Evolutionary conservation across 2,113 vertebrate species (phyloP), one percentile per base, ranked within the genome.

Genomic region (Capricornis sumatraensis): DNA sequence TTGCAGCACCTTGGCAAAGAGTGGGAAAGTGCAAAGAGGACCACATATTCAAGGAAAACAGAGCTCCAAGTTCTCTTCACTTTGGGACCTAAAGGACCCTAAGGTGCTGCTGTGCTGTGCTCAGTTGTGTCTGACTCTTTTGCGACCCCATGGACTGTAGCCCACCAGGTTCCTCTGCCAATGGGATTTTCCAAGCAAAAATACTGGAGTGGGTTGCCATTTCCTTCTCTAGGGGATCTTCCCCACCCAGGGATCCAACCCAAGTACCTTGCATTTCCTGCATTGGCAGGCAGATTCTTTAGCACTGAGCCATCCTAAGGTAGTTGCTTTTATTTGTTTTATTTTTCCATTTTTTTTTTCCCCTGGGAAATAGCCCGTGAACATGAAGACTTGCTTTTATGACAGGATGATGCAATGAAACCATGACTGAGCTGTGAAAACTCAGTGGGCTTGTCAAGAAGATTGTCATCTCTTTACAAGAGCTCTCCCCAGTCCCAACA

Each of bases 1-100:
- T 97, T 98, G 97, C 94, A 98, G 98, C 96, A 98, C 84, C 87
- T 97, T 98, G 97, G 97, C 95, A 94, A 95, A 96, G 89, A 87
- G 96, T 40, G 81, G 94, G 95, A 83, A 97, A 62, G 91, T 96
- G 97, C 93, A 93, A 79, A 93, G 89, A 83, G 78, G 57, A 91
- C 79, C 43, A 95, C 92, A 92, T 97, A 83, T 96, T 98, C 91
- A 97, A 97, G 94, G 98, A 97, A 97, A 98, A 97, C 52, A 94
- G 45, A 96, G 53, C 96, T 96, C 94, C 98, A 97, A 97, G 57
- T 92, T 93, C 71, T 97, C 58, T 98, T 62, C 67, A 15, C 90
- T 94, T 87, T 92, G 76, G 45, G 45, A 87, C 78, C 89, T 58
- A 7, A 47, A 40, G 43, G 50, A 94, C 98, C 97, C 87, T 86